phyloP scores from a whole-genome alignment of 2,888 invertebrate species.

The Clistopyga incitator region DNA sequence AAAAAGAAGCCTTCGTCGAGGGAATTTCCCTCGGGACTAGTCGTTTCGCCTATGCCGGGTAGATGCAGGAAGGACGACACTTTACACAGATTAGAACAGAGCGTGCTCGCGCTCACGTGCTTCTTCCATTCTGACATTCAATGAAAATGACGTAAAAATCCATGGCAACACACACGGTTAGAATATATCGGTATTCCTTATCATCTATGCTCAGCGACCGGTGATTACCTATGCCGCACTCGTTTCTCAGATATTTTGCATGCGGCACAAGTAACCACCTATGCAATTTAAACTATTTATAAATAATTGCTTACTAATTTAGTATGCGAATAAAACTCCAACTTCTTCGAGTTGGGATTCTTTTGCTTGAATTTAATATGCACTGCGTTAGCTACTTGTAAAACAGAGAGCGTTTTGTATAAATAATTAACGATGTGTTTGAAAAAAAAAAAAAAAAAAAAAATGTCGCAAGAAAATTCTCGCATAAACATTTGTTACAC shows the following conservation, averaged over 20 bases:
- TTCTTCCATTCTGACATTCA: constrained; percentile 44
- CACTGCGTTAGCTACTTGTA: too few relatives aligned
- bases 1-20: constrained; percentile 70
- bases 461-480: too few relatives aligned
- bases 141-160: constrained; percentile 73
- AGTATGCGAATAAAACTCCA: not conserved
- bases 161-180: constrained; percentile 77
- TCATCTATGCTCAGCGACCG: constrained; percentile 3
- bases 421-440: not conserved
- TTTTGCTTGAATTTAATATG: not conserved
- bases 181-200: constrained; percentile 29
- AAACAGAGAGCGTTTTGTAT: constrained; percentile 3
- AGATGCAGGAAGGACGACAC: constrained; percentile 70
- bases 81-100: constrained; percentile 73
- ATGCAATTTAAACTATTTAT: constrained; percentile 2
- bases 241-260: not conserved
- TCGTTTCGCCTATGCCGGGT: constrained; percentile 68
- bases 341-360: constrained; percentile 17
- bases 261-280: constrained; percentile 14
- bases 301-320: constrained; percentile 26
- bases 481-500: too few relatives aligned
- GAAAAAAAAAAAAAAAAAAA: too few relatives aligned
- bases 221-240: constrained; percentile 6
- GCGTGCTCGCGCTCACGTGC: constrained; percentile 34
- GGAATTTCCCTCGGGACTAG: constrained; percentile 73